These are phyloP conservation scores for Bothrops jararaca DNA, from an alignment of 2,113 vertebrate genomes.

Conservation along the genomic window DNA sequence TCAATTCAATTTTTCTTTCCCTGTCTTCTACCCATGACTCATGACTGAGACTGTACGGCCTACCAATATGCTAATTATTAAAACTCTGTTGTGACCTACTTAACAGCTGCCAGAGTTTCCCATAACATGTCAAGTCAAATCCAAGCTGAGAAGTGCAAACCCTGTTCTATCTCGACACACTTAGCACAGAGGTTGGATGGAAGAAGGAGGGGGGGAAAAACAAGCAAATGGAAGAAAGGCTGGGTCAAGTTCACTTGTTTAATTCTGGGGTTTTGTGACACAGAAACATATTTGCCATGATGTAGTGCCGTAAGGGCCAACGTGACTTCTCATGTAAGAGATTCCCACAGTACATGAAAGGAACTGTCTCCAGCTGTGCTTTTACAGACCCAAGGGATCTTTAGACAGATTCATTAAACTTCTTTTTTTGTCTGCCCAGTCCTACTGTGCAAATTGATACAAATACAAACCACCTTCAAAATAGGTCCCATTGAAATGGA, in stretches of 20 bases:
- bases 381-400: conserved; percentile 26
- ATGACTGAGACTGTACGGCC: conserved; percentile 50
- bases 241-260: conserved; percentile 56
- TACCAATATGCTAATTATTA: conserved; percentile 61
- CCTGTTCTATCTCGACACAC: conserved; percentile 53
- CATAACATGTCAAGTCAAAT: conserved; percentile 58
- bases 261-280: conserved; percentile 50
- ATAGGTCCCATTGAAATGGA: background rate
- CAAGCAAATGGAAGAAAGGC: conserved; percentile 44
- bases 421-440: conserved; percentile 20
- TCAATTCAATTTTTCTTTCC: conserved; percentile 12
- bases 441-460: conserved; percentile 26
- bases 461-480: background rate
- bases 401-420: conserved; percentile 23
- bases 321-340: conserved; percentile 52
- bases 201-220: background rate
- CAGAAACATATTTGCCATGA: conserved; percentile 42
- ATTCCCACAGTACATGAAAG: conserved; percentile 36
- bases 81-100: conserved; percentile 71
- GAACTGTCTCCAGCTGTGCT: background rate
- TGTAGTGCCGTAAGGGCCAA: conserved; percentile 47
- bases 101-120: conserved; percentile 60
- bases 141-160: conserved; percentile 50
- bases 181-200: conserved; percentile 51
- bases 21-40: conserved; percentile 35